Evolutionary conservation across 2,113 vertebrate species (phyloP), one percentile per base, ranked within the genome.

Genomic region (Pundamilia nyererei): DNA sequence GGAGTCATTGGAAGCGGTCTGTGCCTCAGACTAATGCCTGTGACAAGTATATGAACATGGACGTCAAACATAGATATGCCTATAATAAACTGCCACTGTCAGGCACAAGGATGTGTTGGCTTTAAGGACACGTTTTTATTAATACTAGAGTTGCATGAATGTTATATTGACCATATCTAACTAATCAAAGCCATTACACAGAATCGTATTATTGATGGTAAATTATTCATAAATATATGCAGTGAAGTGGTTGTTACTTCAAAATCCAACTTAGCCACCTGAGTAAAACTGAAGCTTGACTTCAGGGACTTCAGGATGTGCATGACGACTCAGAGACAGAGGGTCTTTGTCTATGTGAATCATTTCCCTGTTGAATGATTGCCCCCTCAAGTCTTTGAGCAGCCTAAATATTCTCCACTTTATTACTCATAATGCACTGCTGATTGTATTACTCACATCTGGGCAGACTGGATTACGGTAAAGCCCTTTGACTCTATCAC

Each of bases 391-490:
- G 92, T 90, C 89, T 91, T 62, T 42, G 53, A 94, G 89, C 84
- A 85, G 86, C 80, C 90, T 87, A 89, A 95, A 94, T 91, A 92
- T 94, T 83, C 91, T 86, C 87, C 70, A 89, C 89, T 91, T 93
- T 96, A 96, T 96, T 95, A 93, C 92, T 94, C 92, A 89, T 95
- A 91, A 93, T 93, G 89, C 90, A 87, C 51, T 70, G 31, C 81
- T 38, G 55, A 95, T 94, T 93, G 86, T 87, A 89, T 93, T 93
- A 92, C 88, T 95, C 94, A 92, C 93, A 91, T 88, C 51, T 75
- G 80, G 75, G 86, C 81, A 89, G 91, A 92, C 89, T 92, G 83
- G 89, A 95, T 95, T 95, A 94, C 17, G 79, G 82, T 81, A 72
- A 92, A 91, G 89, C 88, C 91, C 86, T 91, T 90, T 93, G 93